Conservation (phyloP, 2,113 vertebrate species). For the Scomber colias region DNA sequence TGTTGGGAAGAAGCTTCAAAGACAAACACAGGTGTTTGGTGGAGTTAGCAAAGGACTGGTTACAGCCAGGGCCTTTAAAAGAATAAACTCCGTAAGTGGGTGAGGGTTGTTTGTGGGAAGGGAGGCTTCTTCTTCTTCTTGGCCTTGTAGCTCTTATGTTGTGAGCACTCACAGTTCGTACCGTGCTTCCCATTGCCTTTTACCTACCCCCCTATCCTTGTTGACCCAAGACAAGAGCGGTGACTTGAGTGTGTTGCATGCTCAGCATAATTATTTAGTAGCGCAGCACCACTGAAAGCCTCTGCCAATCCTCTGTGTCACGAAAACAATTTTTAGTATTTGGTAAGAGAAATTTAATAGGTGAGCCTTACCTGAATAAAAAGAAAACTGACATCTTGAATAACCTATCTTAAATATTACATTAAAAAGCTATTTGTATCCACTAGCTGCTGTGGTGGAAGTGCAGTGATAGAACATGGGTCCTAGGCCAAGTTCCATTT, state of each 20-base stretch:
- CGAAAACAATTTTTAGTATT: conserved; percentile 36
- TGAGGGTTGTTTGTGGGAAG: conserved; percentile 67
- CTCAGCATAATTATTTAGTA: conserved; percentile 53
- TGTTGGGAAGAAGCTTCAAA: conserved; percentile 78
- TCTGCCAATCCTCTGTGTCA: conserved; percentile 28
- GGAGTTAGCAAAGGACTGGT: conserved; percentile 68
- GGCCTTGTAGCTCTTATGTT: conserved; percentile 58
- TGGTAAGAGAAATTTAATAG: conserved; percentile 27
- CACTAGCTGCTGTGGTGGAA: conserved; percentile 37
- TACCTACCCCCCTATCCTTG: conserved; percentile 24
- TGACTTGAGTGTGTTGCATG: conserved; percentile 37
- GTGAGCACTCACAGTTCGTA: conserved; percentile 56
- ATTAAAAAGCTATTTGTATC: conserved; percentile 64
- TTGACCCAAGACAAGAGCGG: conserved; percentile 45
- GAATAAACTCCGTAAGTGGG: conserved; percentile 65
- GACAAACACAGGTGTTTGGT: conserved; percentile 82
- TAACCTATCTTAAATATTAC: conserved; percentile 46
- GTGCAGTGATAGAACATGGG: conserved; percentile 58
- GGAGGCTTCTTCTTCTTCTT: conserved; percentile 60
- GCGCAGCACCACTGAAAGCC: conserved; percentile 14
- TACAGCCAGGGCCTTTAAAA: conserved; percentile 73
- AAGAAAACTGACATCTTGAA: conserved; percentile 54
- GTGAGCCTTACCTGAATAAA: conserved; percentile 10
- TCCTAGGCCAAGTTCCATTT: conserved; percentile 68
- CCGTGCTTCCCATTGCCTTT: conserved; percentile 34